A percentile compares a stretch with the other conserved stretches of the same genome.
These are phyloP conservation scores for Pantherophis vulpinus DNA, from an alignment of 2,797 vertebrate genomes.

Conservation along the genomic window DNA sequence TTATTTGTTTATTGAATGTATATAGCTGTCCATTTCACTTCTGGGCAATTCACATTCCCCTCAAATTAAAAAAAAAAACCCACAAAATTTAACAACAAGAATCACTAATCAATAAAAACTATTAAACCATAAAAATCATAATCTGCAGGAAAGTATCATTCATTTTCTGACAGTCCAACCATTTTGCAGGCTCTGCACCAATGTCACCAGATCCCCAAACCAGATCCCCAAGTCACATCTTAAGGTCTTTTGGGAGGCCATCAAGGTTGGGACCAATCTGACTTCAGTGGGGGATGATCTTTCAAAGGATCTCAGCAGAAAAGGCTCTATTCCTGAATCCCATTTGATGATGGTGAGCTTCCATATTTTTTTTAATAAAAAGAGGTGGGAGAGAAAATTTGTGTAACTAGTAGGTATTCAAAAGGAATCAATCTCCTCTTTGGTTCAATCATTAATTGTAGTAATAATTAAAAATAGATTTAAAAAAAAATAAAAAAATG, in stretches of 20 bases:
- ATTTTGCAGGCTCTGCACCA: background rate
- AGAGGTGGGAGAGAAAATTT: no score
- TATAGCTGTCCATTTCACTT: background rate
- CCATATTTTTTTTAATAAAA: no score
- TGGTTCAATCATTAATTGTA: no score
- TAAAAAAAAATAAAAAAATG: no score
- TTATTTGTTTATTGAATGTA: background rate
- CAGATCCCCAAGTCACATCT: background rate
- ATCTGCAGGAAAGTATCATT: background rate
- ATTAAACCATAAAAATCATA: background rate
- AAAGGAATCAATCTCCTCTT: no score
- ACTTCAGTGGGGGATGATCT: background rate
- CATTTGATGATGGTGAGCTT: background rate
- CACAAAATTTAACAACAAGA: background rate
- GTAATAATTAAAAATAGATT: no score
- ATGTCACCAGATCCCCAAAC: background rate
- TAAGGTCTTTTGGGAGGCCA: background rate
- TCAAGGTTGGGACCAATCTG: background rate
- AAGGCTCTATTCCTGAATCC: background rate
- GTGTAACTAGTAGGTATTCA: no score
- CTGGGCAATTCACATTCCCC: background rate
- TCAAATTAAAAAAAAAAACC: background rate
- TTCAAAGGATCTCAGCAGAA: background rate
- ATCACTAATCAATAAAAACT: background rate
- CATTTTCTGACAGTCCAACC: background rate